phyloP scores from a whole-genome alignment of 2,797 vertebrate genomes.

The Zalophus californianus region DNA sequence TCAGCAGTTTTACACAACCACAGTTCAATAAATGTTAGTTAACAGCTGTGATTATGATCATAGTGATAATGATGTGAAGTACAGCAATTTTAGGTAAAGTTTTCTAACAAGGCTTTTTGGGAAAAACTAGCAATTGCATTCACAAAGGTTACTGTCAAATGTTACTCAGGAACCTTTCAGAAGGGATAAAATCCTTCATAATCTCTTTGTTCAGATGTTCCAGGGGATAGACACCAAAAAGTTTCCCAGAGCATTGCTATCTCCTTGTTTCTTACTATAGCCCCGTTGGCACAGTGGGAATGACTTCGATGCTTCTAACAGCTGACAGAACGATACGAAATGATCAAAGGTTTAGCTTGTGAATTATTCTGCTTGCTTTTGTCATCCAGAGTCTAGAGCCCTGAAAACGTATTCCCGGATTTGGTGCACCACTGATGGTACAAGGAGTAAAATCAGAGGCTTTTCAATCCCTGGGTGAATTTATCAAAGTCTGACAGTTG shows the following conservation, averaged over 20 bases:
- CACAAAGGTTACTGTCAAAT: slow-evolving; percentile 4
- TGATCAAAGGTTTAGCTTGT: background rate
- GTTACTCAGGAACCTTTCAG: background rate
- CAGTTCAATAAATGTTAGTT: background rate
- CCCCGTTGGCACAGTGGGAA: background rate
- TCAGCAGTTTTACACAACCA: background rate
- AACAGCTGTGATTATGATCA: background rate
- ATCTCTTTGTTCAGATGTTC: background rate
- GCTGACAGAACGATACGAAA: background rate
- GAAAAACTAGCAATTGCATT: background rate
- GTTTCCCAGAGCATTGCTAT: background rate
- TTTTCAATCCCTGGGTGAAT: background rate
- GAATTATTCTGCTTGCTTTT: slow-evolving; percentile 46
- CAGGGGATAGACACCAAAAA: background rate
- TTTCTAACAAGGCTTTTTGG: background rate
- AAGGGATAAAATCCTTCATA: background rate
- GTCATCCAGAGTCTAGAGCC: background rate
- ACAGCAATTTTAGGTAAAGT: background rate
- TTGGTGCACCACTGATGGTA: background rate
- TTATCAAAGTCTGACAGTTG: background rate
- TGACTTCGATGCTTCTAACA: background rate
- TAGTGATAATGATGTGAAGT: background rate
- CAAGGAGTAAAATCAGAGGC: background rate
- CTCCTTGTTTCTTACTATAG: background rate
- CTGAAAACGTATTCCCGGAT: background rate